phyloP scores from a whole-genome alignment of 1,140 invertebrate species.

The Hypothenemus hampei region DNA sequence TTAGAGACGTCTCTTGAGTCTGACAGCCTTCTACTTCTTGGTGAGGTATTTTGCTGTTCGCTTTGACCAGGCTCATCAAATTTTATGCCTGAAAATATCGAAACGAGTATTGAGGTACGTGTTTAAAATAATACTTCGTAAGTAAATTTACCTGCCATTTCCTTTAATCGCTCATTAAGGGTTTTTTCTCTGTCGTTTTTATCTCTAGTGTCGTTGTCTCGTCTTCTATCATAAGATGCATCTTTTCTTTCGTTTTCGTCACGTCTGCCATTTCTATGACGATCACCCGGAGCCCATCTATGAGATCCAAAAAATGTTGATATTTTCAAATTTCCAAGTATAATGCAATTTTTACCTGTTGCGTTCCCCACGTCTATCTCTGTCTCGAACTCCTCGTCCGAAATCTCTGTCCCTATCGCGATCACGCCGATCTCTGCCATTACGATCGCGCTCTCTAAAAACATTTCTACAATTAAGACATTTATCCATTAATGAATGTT shows the following conservation, averaged over 20 bases:
- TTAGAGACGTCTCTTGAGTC: neutral
- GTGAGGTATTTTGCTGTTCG: neutral
- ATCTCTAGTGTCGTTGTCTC: constrained; percentile 23
- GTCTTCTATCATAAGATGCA: constrained; percentile 2
- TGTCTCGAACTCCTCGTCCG: constrained; percentile 29
- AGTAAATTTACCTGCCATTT: constrained; percentile 37
- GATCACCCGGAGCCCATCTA: constrained; percentile 26
- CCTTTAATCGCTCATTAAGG: constrained; percentile 39
- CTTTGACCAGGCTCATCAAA: constrained; percentile 2
- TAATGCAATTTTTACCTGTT: constrained; percentile 10
- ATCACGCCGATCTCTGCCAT: constrained; percentile 27
- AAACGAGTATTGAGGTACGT: neutral
- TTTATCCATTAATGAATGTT: neutral
- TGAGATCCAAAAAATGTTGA: too few relatives aligned
- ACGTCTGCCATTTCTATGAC: constrained; percentile 38
- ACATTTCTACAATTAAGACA: neutral
- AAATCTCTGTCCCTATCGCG: constrained; percentile 35
- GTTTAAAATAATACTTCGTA: too few relatives aligned
- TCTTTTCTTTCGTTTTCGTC: constrained; percentile 19
- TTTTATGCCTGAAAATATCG: neutral
- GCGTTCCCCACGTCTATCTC: constrained; percentile 14
- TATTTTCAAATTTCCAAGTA: neutral
- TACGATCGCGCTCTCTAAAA: constrained; percentile 35
- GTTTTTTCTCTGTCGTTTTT: constrained; percentile 38
- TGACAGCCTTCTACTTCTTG: neutral